Evolutionary conservation across 2,797 vertebrate genomes (phyloP), one percentile per base, ranked within the genome.

Genomic region (Nasua narica): DNA sequence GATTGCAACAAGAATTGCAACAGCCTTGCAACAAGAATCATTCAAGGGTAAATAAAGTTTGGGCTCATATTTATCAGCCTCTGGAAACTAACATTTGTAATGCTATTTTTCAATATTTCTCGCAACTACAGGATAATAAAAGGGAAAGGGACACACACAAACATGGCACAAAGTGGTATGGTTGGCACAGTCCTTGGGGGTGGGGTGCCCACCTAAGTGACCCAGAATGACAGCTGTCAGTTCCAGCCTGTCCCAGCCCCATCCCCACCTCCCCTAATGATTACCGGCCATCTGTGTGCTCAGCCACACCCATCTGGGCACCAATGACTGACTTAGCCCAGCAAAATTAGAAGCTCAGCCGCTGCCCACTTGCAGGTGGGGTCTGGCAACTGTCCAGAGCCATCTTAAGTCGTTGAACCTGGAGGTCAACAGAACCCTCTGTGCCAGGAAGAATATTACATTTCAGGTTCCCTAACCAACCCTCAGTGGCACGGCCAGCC

Each of bases 221-320:
- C 82, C 87, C 91, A 86, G 14, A 84, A 37, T 21, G 35, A 86
- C 89, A 83, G 83, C 54, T 96, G 94, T 62, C 78, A 29, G 14
- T 82, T 69, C 16, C 67, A 74, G 67, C 86, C 67, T 37, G 11
- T 35, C 82, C 67, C 69, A 56, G 60, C 11, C 32, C 82, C 78
- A 35, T 8, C 27, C 14, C 50, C 40, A 27, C 43, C 43, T 85
- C 85, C 32, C 35, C 19, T 85, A 88, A 78, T 60, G 60, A 92
- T 85, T 85, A 95, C 95, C 94, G 92, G 92, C 81, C 91, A 92
- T 88, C 94, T 97, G 95, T 90, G 77, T 91, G 70, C 78, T 94
- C 82, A 65, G 56, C 94, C 89, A 94, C 89, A 94, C 95, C 94
- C 96, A 91, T 56, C 60, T n/a, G 60, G 87, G 43, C 94, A 94